A percentile compares a stretch with the other conserved stretches of the same genome.
Evolutionary conservation across 2,888 invertebrate species (phyloP).

Genomic region (Clistopyga incitator): DNA sequence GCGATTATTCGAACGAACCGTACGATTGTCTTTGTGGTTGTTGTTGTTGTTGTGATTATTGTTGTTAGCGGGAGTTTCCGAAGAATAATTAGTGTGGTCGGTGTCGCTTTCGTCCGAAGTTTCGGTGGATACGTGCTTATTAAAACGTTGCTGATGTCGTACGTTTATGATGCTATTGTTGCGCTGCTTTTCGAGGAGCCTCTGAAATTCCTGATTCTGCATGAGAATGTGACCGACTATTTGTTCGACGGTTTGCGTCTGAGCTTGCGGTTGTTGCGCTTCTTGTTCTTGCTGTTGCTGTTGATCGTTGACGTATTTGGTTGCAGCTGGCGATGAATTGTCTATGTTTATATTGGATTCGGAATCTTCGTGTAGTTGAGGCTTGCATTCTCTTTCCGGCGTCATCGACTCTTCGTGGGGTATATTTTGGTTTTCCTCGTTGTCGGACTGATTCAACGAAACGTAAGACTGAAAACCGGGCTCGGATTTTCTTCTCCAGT

Average conservation of each 20-base stretch:
- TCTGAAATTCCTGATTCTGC: slow-evolving; percentile 93
- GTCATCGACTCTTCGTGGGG: slow-evolving; percentile 39
- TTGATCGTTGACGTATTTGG: slow-evolving; percentile 76
- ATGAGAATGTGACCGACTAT: slow-evolving; percentile 93
- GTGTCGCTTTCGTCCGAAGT: slow-evolving; percentile 84
- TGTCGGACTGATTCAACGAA: slow-evolving; percentile 79
- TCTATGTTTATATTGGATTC: slow-evolving; percentile 45
- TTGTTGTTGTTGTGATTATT: slow-evolving; percentile 69
- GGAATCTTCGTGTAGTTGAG: slow-evolving; percentile 22
- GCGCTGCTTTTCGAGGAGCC: slow-evolving; percentile 91
- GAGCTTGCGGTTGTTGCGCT: slow-evolving; percentile 59
- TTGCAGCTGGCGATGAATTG: slow-evolving; percentile 63
- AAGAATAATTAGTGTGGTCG: slow-evolving; percentile 73
- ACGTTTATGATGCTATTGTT: slow-evolving; percentile 86
- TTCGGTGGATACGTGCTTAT: slow-evolving; percentile 86
- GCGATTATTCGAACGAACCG: slow-evolving; percentile 69
- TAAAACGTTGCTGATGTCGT: slow-evolving; percentile 86
- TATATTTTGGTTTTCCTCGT: slow-evolving; percentile 72
- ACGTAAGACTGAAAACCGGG: slow-evolving; percentile 86
- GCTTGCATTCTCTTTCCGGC: slow-evolving; percentile 19
- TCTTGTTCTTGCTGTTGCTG: slow-evolving; percentile 43
- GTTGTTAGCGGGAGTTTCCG: slow-evolving; percentile 66
- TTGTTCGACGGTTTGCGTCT: slow-evolving; percentile 88
- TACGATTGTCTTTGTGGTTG: slow-evolving; percentile 71
- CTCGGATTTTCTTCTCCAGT: slow-evolving; percentile 90